Evolutionary conservation across 64 coral and sea anemone species (phyloP).

Genomic region (Pocillopora damicornis): DNA sequence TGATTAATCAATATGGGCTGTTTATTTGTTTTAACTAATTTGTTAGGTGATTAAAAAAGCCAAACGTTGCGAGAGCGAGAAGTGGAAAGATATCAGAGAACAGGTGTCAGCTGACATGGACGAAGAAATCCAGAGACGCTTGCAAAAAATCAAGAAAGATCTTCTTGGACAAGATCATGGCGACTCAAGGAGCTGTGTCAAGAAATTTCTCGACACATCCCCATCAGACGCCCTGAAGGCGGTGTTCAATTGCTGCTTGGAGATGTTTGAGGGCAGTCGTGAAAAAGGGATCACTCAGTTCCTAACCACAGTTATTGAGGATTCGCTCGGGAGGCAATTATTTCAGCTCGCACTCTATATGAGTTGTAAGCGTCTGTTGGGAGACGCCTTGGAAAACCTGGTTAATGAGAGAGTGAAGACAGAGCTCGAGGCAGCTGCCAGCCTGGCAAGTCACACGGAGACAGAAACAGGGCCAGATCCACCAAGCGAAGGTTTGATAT

Average conservation of each 20-base stretch:
- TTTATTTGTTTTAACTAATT: neutral
- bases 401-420: neutral
- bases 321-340: conserved; percentile 44
- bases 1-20: neutral
- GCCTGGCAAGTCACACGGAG: neutral
- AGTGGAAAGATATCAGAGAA: conserved; percentile 51
- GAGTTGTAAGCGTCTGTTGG: conserved; percentile 46
- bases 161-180: conserved; percentile 57
- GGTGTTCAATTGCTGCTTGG: conserved; percentile 64
- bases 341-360: conserved; percentile 68
- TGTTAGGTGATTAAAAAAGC: conserved; percentile 68
- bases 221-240: conserved; percentile 41
- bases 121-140: conserved; percentile 60
- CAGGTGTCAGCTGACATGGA: conserved; percentile 54
- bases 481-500: conserved; percentile 51
- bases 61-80: conserved; percentile 64
- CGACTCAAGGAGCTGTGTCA: conserved; percentile 60
- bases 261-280: conserved; percentile 38
- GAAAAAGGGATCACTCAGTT: conserved; percentile 48
- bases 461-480: neutral
- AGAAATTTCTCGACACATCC: conserved; percentile 62
- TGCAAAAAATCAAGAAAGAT: conserved; percentile 69
- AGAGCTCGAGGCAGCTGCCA: neutral
- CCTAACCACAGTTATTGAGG: conserved; percentile 31
- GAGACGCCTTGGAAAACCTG: neutral